phyloP scores from a whole-genome alignment of 1,140 invertebrate genomes.

The Magallana gigas region DNA sequence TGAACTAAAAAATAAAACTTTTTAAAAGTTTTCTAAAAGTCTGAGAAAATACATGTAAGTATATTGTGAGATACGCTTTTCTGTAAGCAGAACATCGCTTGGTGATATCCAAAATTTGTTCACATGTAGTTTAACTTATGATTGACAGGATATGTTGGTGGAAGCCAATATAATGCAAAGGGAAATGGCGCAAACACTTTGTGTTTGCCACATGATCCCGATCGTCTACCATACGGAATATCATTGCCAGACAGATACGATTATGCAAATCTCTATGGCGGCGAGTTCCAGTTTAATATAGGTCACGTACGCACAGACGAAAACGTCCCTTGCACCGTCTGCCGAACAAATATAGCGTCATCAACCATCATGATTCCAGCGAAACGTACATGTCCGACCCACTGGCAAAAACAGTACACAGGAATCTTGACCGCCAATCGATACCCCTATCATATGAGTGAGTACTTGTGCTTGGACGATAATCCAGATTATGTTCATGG shows the following conservation, averaged over 20 bases:
- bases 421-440: conserved; percentile 8
- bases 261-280: conserved; percentile 37
- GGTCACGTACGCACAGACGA: neutral
- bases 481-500: conserved; percentile 43
- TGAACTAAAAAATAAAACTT: too few relatives aligned
- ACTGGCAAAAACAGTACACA: conserved; percentile 44
- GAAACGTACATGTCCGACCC: conserved; percentile 35
- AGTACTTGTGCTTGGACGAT: conserved; percentile 39
- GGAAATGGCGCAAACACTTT: conserved; percentile 36
- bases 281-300: conserved; percentile 29
- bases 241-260: neutral
- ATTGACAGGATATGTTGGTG: conserved; percentile 8
- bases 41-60: too few relatives aligned
- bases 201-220: conserved; percentile 44
- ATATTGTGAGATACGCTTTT: too few relatives aligned
- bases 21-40: too few relatives aligned
- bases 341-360: neutral
- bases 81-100: too few relatives aligned
- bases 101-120: too few relatives aligned
- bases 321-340: conserved; percentile 50
- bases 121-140: too few relatives aligned
- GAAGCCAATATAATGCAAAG: neutral
- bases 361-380: conserved; percentile 50
- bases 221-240: neutral
- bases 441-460: neutral